Conservation (phyloP, 1,140 invertebrate genomes). For the Anastatus disparis region DNA sequence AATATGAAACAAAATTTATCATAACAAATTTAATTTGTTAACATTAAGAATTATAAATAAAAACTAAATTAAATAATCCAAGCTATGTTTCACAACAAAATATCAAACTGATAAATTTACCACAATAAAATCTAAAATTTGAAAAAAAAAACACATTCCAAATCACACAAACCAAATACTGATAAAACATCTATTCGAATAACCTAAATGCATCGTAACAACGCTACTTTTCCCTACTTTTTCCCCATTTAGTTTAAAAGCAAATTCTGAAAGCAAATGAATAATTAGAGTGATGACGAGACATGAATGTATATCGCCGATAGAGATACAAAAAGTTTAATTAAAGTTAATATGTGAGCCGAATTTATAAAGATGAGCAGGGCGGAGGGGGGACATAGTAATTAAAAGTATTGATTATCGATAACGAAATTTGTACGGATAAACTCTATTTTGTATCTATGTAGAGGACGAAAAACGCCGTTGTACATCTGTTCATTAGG, state of each 20-base stretch:
- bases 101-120: too few relatives aligned
- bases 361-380: constrained; percentile 58
- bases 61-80: too few relatives aligned
- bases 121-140: too few relatives aligned
- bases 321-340: too few relatives aligned
- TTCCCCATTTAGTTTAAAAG: neutral
- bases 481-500: constrained; percentile 63
- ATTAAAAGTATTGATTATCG: constrained; percentile 66
- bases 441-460: neutral
- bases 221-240: too few relatives aligned
- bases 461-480: constrained; percentile 4
- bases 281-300: constrained; percentile 31
- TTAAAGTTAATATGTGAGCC: constrained; percentile 50
- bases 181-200: neutral
- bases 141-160: too few relatives aligned
- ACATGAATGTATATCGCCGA: neutral
- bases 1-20: too few relatives aligned
- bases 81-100: too few relatives aligned
- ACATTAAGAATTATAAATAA: too few relatives aligned
- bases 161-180: too few relatives aligned
- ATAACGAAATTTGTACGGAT: constrained; percentile 26
- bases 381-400: too few relatives aligned
- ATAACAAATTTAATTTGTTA: too few relatives aligned
- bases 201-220: constrained; percentile 5
- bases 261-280: constrained; percentile 20